phyloP scores from a whole-genome alignment of 2,888 invertebrate genomes.

The Lycophotia porphyrea region DNA sequence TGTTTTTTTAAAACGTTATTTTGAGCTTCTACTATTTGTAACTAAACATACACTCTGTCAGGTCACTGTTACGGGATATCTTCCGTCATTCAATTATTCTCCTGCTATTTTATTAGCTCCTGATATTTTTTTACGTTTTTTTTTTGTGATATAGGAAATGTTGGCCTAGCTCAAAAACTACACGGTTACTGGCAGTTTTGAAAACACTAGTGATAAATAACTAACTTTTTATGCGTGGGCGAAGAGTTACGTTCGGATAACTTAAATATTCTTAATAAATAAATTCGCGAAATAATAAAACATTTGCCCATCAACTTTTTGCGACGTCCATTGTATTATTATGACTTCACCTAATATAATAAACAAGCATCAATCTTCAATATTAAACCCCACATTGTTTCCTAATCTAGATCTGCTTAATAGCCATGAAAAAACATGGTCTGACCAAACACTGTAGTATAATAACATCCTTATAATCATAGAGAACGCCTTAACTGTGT shows the following conservation, averaged over 20 bases:
- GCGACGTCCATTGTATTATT: slow-evolving; percentile 22
- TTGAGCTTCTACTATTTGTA: too few relatives aligned
- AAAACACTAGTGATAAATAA: not conserved
- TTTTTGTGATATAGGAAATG: not conserved
- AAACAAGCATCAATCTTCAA: slow-evolving; percentile 38
- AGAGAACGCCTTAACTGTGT: slow-evolving; percentile 62
- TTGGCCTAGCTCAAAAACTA: not conserved
- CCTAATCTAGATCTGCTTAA: slow-evolving; percentile 56
- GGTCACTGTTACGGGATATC: too few relatives aligned
- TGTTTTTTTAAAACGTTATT: too few relatives aligned
- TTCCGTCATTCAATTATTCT: too few relatives aligned
- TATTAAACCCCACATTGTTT: slow-evolving; percentile 54
- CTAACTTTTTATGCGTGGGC: not conserved
- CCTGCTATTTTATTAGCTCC: too few relatives aligned
- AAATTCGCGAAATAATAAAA: slow-evolving; percentile 21
- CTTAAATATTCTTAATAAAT: not conserved
- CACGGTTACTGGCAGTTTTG: not conserved
- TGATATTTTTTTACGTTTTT: too few relatives aligned
- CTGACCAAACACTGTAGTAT: slow-evolving; percentile 51
- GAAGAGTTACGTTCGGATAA: not conserved
- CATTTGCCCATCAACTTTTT: slow-evolving; percentile 40
- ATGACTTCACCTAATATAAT: slow-evolving; percentile 5
- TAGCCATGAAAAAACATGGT: slow-evolving; percentile 46
- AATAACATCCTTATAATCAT: slow-evolving; percentile 63
- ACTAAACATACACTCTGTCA: too few relatives aligned